Evolutionary conservation across 2,797 vertebrate species (phyloP).

Genomic region (Sebastiscus tertius): DNA sequence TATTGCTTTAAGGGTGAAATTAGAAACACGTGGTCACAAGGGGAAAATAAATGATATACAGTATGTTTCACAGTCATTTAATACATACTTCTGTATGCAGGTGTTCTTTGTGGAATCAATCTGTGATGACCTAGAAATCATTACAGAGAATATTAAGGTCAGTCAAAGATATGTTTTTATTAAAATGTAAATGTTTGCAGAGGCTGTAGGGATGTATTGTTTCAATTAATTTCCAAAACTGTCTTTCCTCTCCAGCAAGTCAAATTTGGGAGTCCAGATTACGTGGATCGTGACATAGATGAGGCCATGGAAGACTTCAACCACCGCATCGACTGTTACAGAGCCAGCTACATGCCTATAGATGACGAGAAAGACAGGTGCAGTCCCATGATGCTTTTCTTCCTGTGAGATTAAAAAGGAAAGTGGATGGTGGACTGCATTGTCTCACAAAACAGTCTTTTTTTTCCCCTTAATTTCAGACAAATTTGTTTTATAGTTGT

Average conservation of each 20-base stretch:
- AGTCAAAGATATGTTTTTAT: not conserved
- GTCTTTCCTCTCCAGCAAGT: slow-evolving; percentile 85
- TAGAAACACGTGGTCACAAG: not conserved
- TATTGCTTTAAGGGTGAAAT: not conserved
- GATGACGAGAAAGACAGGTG: slow-evolving; percentile 91
- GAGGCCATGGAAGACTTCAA: slow-evolving; percentile 89
- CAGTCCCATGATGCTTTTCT: not conserved
- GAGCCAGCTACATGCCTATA: slow-evolving; percentile 85
- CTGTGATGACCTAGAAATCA: slow-evolving; percentile 83
- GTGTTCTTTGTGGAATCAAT: slow-evolving; percentile 86
- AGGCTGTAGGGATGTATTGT: not conserved
- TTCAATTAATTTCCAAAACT: not conserved
- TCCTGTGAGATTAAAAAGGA: not conserved
- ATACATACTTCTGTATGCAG: slow-evolving; percentile 52
- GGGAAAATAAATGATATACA: not conserved
- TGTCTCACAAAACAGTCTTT: not conserved
- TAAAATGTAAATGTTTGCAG: not conserved
- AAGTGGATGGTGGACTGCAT: not conserved
- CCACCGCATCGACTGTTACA: slow-evolving; percentile 91
- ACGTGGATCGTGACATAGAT: slow-evolving; percentile 85
- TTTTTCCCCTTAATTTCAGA: rapidly evolving
- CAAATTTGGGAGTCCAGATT: slow-evolving; percentile 92
- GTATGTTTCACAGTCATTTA: not conserved
- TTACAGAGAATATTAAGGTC: slow-evolving; percentile 82
- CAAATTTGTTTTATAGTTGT: not conserved